phyloP scores from a whole-genome alignment of 2,113 vertebrate genomes.

The Amphilophus citrinellus region DNA sequence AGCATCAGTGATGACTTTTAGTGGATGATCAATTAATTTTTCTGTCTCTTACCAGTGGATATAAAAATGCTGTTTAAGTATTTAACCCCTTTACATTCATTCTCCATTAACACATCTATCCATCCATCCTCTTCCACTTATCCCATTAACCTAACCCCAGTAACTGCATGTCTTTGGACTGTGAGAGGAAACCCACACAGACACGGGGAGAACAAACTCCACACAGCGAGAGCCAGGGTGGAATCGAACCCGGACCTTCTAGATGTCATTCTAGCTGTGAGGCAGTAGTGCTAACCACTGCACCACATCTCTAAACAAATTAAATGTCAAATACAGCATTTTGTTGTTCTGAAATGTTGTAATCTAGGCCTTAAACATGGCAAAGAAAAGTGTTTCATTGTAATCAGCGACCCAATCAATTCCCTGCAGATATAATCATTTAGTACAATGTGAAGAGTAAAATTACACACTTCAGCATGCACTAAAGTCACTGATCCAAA shows the following conservation, averaged over 20 bases:
- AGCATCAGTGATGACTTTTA: not conserved
- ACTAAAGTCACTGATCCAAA: not conserved
- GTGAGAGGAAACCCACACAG: no score
- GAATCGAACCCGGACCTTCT: no score
- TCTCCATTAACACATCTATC: not conserved
- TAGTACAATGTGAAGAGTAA: not conserved
- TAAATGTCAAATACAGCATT: not conserved
- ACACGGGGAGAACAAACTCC: no score
- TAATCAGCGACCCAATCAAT: not conserved
- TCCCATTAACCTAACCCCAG: no score
- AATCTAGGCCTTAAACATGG: not conserved
- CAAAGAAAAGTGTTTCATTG: not conserved
- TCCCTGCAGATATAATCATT: conserved; percentile 5
- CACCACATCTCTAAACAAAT: not conserved
- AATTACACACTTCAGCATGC: conserved; percentile 1
- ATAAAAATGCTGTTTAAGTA: not conserved
- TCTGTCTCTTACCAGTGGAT: not conserved
- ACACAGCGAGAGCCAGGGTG: no score
- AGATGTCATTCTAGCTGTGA: no score
- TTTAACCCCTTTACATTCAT: not conserved
- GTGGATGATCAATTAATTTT: no score
- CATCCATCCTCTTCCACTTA: no score
- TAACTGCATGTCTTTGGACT: no score
- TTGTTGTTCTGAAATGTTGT: not conserved
- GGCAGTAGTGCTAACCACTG: no score